phyloP scores from a whole-genome alignment of 1,140 invertebrate species.

The Zaprionus kolodkinae region DNA sequence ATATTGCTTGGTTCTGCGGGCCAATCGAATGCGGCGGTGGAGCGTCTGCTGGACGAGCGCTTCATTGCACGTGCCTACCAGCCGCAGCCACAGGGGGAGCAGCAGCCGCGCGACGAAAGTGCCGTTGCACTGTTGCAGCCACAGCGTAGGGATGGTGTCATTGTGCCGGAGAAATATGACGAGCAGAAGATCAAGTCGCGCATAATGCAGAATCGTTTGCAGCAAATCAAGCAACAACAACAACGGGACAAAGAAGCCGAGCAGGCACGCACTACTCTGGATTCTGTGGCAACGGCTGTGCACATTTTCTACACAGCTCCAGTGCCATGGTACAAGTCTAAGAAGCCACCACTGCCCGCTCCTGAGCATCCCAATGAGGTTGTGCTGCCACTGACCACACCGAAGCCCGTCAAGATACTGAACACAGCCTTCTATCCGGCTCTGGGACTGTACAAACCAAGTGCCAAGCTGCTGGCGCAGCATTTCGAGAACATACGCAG shows the following conservation, averaged over 20 bases:
- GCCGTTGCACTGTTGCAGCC: conserved; percentile 56
- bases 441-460: conserved; percentile 77
- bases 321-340: conserved; percentile 80
- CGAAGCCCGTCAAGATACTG: conserved; percentile 62
- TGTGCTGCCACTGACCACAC: conserved; percentile 51
- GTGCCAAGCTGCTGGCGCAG: conserved; percentile 63
- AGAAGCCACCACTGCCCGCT: conserved; percentile 56
- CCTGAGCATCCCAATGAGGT: conserved; percentile 69
- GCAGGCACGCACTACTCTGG: conserved; percentile 62
- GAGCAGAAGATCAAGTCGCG: conserved; percentile 80
- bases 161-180: conserved; percentile 83
- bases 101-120: conserved; percentile 11
- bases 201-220: conserved; percentile 76
- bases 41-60: conserved; percentile 72
- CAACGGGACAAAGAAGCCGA: conserved; percentile 59
- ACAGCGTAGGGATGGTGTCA: conserved; percentile 65
- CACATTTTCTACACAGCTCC: conserved; percentile 82
- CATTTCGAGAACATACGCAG: conserved; percentile 80
- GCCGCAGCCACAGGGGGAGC: conserved; percentile 36
- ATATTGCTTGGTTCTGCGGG: conserved; percentile 66
- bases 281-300: conserved; percentile 63
- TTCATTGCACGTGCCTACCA: conserved; percentile 76
- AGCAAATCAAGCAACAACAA: conserved; percentile 69
- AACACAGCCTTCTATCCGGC: conserved; percentile 82
- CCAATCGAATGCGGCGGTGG: conserved; percentile 51